Conservation (phyloP, 2,113 vertebrate genomes). For the Mormyrus lacerda region DNA sequence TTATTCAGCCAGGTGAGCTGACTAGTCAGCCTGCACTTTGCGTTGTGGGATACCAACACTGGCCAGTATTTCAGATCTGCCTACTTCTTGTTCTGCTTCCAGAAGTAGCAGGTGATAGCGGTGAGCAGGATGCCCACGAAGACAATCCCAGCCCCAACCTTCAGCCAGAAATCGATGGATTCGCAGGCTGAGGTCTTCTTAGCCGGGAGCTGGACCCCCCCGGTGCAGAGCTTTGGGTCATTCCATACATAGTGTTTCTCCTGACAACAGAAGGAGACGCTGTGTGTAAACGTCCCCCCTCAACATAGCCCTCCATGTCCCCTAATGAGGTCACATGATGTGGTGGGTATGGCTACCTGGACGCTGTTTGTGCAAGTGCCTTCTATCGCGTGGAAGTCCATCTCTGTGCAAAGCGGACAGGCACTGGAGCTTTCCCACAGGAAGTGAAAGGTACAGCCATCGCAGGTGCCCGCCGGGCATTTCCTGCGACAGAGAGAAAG, state of each 20-base stretch:
- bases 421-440: constrained; percentile 78
- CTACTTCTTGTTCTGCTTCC: constrained; percentile 97
- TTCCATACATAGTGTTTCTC: constrained; percentile 89
- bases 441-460: constrained; percentile 83
- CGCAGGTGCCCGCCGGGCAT: constrained; percentile 81
- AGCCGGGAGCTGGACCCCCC: constrained; percentile 75
- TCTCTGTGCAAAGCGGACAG: constrained; percentile 72
- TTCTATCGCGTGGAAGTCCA: constrained; percentile 78
- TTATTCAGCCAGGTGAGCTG: background rate
- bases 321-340: background rate
- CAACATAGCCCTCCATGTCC: background rate
- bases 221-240: constrained; percentile 82
- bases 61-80: constrained; percentile 17
- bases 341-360: constrained; percentile 60
- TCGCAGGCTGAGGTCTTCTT: constrained; percentile 75
- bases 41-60: background rate
- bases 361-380: constrained; percentile 75
- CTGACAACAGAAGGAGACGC: constrained; percentile 47
- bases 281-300: background rate
- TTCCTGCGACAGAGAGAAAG: constrained; percentile 51
- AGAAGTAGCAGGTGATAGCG: constrained; percentile 91
- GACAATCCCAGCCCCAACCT: constrained; percentile 75
- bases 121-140: constrained; percentile 78
- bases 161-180: constrained; percentile 85
- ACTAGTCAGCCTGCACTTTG: background rate